Evolutionary conservation across 1,140 invertebrate species (phyloP).

Genomic region (Venturia canescens): DNA sequence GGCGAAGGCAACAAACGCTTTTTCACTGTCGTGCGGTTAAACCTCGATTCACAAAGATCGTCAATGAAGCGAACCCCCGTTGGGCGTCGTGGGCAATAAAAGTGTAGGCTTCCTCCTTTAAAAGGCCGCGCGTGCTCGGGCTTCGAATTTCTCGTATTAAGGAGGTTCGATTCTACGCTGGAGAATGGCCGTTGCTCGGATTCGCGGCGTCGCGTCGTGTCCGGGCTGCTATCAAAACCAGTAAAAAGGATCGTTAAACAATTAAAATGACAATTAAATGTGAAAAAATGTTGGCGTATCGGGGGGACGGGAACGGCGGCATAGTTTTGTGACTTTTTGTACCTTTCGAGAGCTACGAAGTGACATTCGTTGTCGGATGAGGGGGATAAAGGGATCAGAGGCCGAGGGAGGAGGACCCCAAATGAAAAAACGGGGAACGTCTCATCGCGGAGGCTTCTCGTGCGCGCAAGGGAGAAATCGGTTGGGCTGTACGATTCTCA

Average conservation of each 20-base stretch:
- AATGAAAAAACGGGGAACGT: slow-evolving; percentile 31
- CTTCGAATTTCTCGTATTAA: slow-evolving; percentile 25
- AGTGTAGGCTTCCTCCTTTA: not conserved
- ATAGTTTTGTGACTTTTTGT: too few species aligned
- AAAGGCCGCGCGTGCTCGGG: slow-evolving; percentile 40
- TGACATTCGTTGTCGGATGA: not conserved
- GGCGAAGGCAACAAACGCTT: slow-evolving; percentile 19
- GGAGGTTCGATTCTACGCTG: not conserved
- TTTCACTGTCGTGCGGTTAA: slow-evolving; percentile 10
- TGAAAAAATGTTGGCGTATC: too few species aligned
- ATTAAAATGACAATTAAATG: too few species aligned
- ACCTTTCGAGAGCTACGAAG: too few species aligned
- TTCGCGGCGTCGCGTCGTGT: too few species aligned
- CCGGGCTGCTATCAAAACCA: too few species aligned
- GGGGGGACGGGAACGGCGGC: too few species aligned
- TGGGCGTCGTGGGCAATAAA: slow-evolving; percentile 39
- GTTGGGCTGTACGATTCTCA: slow-evolving; percentile 62
- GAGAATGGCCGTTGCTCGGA: too few species aligned
- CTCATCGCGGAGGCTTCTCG: not conserved
- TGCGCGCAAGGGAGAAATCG: slow-evolving; percentile 61
- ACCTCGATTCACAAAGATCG: slow-evolving; percentile 11
- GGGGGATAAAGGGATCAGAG: not conserved
- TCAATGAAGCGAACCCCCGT: slow-evolving; percentile 32
- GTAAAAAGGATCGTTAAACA: too few species aligned
- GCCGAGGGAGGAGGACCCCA: not conserved